Conservation (phyloP, 2,888 invertebrate genomes). For the Andrena trimmerana region DNA sequence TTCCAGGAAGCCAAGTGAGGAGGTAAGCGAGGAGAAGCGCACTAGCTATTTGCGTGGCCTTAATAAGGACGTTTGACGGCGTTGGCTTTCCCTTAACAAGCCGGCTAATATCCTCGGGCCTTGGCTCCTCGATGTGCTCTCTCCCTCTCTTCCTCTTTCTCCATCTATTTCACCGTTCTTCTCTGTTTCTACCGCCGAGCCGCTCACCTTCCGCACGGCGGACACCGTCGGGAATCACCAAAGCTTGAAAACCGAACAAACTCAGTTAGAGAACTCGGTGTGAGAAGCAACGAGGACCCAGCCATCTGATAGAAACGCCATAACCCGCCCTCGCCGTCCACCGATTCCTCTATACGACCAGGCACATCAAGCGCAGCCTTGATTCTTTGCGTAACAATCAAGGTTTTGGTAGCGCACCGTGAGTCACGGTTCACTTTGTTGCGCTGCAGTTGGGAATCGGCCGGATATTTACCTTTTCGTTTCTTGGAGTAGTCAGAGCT, state of each 20-base stretch:
- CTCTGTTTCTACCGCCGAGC: conserved; percentile 14
- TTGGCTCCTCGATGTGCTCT: conserved; percentile 56
- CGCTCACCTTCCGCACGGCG: conserved; percentile 57
- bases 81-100: conserved; percentile 80
- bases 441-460: too few species aligned
- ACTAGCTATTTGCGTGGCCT: conserved; percentile 78
- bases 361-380: background rate
- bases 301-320: conserved; percentile 52
- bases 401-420: too few species aligned
- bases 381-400: background rate
- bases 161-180: conserved; percentile 1
- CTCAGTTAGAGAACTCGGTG: conserved; percentile 81
- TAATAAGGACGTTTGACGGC: conserved; percentile 82
- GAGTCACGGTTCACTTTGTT: too few species aligned
- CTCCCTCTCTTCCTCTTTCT: conserved; percentile 24
- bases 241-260: conserved; percentile 84
- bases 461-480: too few species aligned
- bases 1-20: conserved; percentile 66
- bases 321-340: conserved; percentile 44
- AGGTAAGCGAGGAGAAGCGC: conserved; percentile 70
- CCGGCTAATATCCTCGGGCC: conserved; percentile 80
- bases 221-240: conserved; percentile 75
- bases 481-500: too few species aligned
- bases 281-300: conserved; percentile 58
- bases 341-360: conserved; percentile 50